Evolutionary conservation across 1,140 invertebrate genomes (phyloP).

Genomic region (Geopemphigus sp.): DNA sequence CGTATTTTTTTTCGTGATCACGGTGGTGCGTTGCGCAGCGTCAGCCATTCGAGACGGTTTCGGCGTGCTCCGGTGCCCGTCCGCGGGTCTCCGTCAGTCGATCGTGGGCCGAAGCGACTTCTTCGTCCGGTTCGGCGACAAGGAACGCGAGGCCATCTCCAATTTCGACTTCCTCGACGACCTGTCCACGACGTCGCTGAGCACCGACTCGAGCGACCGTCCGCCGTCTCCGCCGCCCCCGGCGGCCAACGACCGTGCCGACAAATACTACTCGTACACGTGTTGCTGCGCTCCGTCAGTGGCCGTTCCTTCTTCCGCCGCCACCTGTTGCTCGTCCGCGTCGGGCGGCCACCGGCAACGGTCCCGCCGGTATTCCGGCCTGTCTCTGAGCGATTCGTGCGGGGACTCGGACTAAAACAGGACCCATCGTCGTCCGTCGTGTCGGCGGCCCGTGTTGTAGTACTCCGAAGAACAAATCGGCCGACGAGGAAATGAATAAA

Average conservation of each 20-base stretch:
- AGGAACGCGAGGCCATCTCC: slow-evolving; percentile 72
- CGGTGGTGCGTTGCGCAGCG: slow-evolving; percentile 55
- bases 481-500: too few species aligned
- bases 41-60: slow-evolving; percentile 62
- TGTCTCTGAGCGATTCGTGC: slow-evolving; percentile 41
- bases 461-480: too few species aligned
- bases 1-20: too few species aligned
- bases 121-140: slow-evolving; percentile 73
- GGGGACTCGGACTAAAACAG: slow-evolving; percentile 36
- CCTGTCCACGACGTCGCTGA: slow-evolving; percentile 59
- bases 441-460: too few species aligned
- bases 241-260: not conserved
- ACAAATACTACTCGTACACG: slow-evolving; percentile 55
- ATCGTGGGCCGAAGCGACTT: slow-evolving; percentile 73
- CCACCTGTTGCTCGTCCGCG: slow-evolving; percentile 55
- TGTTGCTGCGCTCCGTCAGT: slow-evolving; percentile 59
- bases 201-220: slow-evolving; percentile 54
- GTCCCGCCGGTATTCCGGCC: slow-evolving; percentile 21
- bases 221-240: not conserved
- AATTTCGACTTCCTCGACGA: slow-evolving; percentile 77
- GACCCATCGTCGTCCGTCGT: too few species aligned
- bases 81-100: slow-evolving; percentile 61
- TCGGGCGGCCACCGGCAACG: not conserved
- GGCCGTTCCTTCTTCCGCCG: slow-evolving; percentile 42
- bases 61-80: slow-evolving; percentile 60